Conservation (phyloP, 2,888 invertebrate species). For the Charanyca ferruginea region DNA sequence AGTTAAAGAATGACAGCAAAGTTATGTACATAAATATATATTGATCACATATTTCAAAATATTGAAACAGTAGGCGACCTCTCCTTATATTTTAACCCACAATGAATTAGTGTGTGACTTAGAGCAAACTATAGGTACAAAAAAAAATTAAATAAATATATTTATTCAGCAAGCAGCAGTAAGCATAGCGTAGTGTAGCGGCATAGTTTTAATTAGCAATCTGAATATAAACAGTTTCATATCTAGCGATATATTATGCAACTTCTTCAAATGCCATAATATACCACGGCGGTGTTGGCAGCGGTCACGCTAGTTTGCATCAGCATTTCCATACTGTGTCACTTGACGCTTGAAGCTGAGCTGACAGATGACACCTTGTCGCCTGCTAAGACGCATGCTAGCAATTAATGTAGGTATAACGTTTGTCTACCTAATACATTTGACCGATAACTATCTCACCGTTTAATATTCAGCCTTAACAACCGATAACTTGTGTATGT, state of each 20-base stretch:
- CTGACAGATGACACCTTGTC: conserved; percentile 19
- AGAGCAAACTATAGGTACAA: no score
- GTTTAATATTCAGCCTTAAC: neutral
- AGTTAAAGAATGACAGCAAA: no score
- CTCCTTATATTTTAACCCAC: no score
- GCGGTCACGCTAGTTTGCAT: conserved; percentile 9
- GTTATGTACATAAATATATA: no score
- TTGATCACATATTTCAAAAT: no score
- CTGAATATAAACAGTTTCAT: neutral
- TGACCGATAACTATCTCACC: conserved; percentile 1
- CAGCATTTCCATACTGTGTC: conserved; percentile 8
- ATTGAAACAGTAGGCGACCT: no score
- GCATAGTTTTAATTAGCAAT: no score
- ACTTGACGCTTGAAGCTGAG: conserved; percentile 6
- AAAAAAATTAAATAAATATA: no score
- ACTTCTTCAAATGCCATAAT: conserved; percentile 22
- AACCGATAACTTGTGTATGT: neutral
- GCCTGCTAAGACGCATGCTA: conserved; percentile 5
- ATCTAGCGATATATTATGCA: neutral
- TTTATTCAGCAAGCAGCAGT: no score
- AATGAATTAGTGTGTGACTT: no score
- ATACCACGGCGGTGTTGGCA: conserved; percentile 10
- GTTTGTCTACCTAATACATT: neutral
- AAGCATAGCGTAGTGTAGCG: no score
- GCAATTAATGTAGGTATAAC: conserved; percentile 27